These are phyloP conservation scores for Phaethon lepturus DNA, from an alignment of 2,113 vertebrate species.

Conservation along the genomic window DNA sequence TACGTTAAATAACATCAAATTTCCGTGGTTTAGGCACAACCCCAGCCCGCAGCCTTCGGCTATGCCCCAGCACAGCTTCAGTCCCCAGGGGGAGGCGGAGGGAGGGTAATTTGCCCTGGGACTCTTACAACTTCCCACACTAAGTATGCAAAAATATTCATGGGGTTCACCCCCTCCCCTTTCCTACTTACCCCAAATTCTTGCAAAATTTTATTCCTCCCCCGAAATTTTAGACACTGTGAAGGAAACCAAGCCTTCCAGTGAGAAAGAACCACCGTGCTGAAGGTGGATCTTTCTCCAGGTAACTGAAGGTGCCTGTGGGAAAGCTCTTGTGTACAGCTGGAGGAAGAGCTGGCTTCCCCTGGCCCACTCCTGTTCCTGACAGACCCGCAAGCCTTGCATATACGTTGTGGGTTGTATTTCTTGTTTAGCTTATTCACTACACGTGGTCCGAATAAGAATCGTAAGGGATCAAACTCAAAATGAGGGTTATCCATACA, in stretches of 20 bases:
- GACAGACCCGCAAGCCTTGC: not conserved
- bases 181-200: not conserved
- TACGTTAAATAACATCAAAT: not conserved
- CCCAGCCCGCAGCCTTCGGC: not conserved
- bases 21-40: not conserved
- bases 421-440: not conserved
- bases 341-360: not conserved
- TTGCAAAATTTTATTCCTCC: not conserved
- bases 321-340: not conserved
- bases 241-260: not conserved
- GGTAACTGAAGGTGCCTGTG: fast-evolving
- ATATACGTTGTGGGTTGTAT: fast-evolving
- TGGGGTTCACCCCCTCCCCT: fast-evolving
- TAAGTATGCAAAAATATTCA: not conserved
- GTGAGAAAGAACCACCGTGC: fast-evolving
- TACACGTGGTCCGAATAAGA: not conserved
- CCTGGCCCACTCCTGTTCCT: fast-evolving
- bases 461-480: not conserved
- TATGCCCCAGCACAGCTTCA: not conserved
- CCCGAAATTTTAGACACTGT: not conserved
- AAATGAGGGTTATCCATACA: not conserved
- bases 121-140: not conserved
- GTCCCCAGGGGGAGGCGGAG: fast-evolving
- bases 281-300: not conserved
- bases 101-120: not conserved